Conservation (phyloP, 2,888 invertebrate genomes). For the Macrophya alboannulata region DNA sequence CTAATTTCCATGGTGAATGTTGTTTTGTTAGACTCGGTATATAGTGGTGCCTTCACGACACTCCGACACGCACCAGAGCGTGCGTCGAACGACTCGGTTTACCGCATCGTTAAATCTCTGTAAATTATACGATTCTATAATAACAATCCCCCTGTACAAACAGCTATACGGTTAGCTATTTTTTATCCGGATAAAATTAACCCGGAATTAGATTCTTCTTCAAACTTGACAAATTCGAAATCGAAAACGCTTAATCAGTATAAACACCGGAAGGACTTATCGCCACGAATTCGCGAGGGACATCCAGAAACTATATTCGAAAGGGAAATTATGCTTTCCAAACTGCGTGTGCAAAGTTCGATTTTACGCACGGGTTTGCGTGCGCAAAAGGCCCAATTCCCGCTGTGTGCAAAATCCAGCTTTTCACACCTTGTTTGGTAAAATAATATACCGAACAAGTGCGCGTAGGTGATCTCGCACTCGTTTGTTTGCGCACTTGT, state of each 20-base stretch:
- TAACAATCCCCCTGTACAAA: background rate
- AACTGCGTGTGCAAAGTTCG: no score
- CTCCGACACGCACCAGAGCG: slow-evolving; percentile 51
- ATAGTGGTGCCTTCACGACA: slow-evolving; percentile 46
- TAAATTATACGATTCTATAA: slow-evolving; percentile 15
- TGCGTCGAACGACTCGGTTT: slow-evolving; percentile 49
- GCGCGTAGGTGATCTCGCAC: no score
- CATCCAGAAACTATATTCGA: no score
- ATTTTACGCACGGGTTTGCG: no score
- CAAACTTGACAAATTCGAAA: background rate
- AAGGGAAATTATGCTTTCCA: no score
- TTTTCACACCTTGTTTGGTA: no score
- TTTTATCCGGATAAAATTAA: slow-evolving; percentile 1
- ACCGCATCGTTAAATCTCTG: slow-evolving; percentile 51
- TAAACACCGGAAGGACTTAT: background rate
- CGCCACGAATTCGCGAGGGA: background rate
- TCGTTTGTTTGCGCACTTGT: no score
- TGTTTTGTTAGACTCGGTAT: slow-evolving; percentile 28
- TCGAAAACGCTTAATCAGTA: background rate
- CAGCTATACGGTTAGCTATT: background rate
- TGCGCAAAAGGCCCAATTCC: no score
- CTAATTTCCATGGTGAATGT: slow-evolving; percentile 49
- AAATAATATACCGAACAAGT: no score
- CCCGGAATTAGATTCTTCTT: background rate
- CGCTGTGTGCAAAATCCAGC: no score